Evolutionary conservation across 2,888 invertebrate genomes (phyloP).

Genomic region (Sinhomidia bicolor): DNA sequence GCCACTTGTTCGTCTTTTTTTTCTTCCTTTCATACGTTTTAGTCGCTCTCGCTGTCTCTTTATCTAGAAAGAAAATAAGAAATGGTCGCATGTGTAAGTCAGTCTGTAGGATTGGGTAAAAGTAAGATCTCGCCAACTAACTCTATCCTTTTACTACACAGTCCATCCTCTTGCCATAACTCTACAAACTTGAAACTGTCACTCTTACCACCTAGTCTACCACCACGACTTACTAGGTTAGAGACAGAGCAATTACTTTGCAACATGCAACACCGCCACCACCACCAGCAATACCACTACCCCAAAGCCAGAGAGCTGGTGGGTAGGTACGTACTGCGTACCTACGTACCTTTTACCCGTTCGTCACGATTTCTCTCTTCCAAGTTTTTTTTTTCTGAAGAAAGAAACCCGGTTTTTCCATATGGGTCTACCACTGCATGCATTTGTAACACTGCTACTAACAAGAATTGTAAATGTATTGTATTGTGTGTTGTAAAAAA

Average conservation of each 20-base stretch:
- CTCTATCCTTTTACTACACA: constrained; percentile 33
- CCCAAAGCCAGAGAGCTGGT: not conserved
- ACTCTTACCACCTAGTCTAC: constrained; percentile 13
- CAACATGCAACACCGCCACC: constrained; percentile 27
- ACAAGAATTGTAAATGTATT: not conserved
- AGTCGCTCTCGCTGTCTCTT: constrained; percentile 26
- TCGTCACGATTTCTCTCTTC: not conserved
- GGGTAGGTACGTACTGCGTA: not conserved
- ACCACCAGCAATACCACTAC: not conserved
- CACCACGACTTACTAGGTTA: too few relatives aligned
- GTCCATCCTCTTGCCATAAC: constrained; percentile 3
- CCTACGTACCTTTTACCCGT: not conserved
- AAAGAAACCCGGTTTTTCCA: constrained; percentile 21
- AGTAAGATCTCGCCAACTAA: constrained; percentile 15
- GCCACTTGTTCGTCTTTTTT: constrained; percentile 21
- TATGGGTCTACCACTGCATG: not conserved
- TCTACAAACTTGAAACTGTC: constrained; percentile 42
- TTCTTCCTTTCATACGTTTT: constrained; percentile 1
- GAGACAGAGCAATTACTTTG: constrained; percentile 7
- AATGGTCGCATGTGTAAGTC: constrained; percentile 35
- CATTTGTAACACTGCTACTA: not conserved
- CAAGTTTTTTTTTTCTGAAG: not conserved
- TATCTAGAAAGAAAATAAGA: constrained; percentile 21
- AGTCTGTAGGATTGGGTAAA: constrained; percentile 20
- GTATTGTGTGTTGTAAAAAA: too few relatives aligned